Conservation (phyloP, 2,888 invertebrate species). For the Drosophila neoperkinsi region DNA sequence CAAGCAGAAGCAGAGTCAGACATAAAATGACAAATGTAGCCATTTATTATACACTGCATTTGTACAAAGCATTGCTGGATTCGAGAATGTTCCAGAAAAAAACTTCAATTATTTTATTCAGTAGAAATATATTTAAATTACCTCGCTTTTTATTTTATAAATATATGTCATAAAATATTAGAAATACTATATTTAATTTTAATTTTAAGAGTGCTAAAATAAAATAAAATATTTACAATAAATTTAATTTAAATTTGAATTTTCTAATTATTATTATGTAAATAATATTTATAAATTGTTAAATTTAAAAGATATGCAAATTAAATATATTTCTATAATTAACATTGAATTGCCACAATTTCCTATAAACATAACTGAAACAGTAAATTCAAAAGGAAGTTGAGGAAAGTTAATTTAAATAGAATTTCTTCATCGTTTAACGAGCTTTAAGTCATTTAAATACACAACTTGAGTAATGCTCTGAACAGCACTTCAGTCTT, state of each 20-base stretch:
- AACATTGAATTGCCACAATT: not conserved
- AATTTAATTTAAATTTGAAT: not conserved
- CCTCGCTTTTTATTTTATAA: not conserved
- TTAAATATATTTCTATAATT: not conserved
- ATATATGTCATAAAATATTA: not conserved
- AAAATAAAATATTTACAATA: not conserved
- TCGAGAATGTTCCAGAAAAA: not conserved
- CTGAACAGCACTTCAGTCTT: not conserved
- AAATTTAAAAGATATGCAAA: not conserved
- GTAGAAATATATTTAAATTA: not conserved
- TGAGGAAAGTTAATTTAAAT: not conserved
- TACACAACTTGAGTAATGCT: not conserved
- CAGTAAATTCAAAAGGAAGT: not conserved
- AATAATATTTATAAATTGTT: not conserved
- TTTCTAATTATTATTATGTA: not conserved
- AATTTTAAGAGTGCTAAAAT: too few species aligned
- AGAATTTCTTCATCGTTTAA: not conserved
- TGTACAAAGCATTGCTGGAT: not conserved
- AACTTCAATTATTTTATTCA: not conserved
- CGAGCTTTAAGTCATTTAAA: not conserved
- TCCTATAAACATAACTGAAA: not conserved
- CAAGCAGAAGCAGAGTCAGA: slow-evolving; percentile 44
- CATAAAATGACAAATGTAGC: slow-evolving; percentile 37
- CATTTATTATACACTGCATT: slow-evolving; percentile 52
- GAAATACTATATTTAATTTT: too few species aligned